Conservation (phyloP, 2,888 invertebrate species). For the Tinea pellionella region DNA sequence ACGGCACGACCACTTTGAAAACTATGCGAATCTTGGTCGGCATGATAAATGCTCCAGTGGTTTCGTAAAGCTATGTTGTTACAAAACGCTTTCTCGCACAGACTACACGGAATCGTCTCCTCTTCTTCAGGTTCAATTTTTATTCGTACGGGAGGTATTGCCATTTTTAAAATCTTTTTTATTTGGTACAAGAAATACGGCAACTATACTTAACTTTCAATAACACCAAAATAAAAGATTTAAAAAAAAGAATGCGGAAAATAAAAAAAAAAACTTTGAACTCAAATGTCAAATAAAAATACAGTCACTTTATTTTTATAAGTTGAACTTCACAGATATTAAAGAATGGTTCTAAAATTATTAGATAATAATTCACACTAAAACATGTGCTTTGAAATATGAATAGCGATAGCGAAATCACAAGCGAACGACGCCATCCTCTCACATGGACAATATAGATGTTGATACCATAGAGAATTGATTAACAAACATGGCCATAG, state of each 20-base stretch:
- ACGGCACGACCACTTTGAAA: not conserved
- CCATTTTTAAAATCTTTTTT: not conserved
- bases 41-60: slow-evolving; percentile 47
- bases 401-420: too few species aligned
- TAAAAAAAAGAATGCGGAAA: not conserved
- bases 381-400: too few species aligned
- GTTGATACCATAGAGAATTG: too few species aligned
- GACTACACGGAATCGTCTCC: slow-evolving; percentile 30
- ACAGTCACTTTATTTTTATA: too few species aligned
- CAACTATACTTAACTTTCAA: not conserved
- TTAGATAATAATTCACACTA: too few species aligned
- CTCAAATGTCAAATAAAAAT: too few species aligned
- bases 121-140: slow-evolving; percentile 26
- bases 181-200: not conserved
- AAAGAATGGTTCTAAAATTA: too few species aligned
- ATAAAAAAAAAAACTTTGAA: not conserved
- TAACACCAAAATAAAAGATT: not conserved
- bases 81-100: slow-evolving; percentile 39
- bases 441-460: too few species aligned
- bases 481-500: too few species aligned
- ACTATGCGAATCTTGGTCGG: slow-evolving; percentile 19
- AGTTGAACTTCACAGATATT: too few species aligned
- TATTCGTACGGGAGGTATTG: slow-evolving; percentile 16
- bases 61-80: slow-evolving; percentile 40
- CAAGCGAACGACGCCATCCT: too few species aligned